These are phyloP conservation scores for Tortricodes alternella DNA, from an alignment of 2,888 invertebrate species.

Conservation along the genomic window DNA sequence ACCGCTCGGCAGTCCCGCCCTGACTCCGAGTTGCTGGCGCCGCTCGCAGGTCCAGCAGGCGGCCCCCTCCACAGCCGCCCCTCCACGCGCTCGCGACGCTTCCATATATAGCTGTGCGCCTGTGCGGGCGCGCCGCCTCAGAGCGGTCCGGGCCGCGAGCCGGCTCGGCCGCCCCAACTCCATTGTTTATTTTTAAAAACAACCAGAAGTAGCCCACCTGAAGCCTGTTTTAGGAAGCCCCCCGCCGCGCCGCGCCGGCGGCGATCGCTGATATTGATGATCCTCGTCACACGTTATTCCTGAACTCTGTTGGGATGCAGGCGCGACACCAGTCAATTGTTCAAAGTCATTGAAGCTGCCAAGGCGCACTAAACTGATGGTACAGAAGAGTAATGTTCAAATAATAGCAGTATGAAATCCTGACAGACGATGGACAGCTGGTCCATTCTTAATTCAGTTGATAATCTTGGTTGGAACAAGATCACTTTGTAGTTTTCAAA, in stretches of 20 bases:
- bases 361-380: background rate
- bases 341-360: background rate
- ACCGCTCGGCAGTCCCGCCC: constrained; percentile 79
- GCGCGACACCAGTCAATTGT: background rate
- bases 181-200: constrained; percentile 63
- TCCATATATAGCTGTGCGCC: constrained; percentile 79
- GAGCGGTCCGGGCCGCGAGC: constrained; percentile 54
- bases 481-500: too few relatives aligned
- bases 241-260: background rate
- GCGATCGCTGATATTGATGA: constrained; percentile 18
- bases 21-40: constrained; percentile 71
- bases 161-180: constrained; percentile 50
- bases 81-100: constrained; percentile 46
- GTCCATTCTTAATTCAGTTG: too few relatives aligned
- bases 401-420: too few relatives aligned
- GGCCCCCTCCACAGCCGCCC: constrained; percentile 46
- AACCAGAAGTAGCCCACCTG: constrained; percentile 57
- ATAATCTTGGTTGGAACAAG: too few relatives aligned
- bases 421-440: too few relatives aligned
- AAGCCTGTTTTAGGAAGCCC: constrained; percentile 26
- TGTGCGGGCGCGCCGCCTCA: constrained; percentile 62
- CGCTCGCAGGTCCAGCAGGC: constrained; percentile 55
- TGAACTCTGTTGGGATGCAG: constrained; percentile 19
- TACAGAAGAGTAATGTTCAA: too few relatives aligned
- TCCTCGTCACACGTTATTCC: constrained; percentile 23